Evolutionary conservation across 2,888 invertebrate genomes (phyloP).

Genomic region (Hydrotaea diabolus): DNA sequence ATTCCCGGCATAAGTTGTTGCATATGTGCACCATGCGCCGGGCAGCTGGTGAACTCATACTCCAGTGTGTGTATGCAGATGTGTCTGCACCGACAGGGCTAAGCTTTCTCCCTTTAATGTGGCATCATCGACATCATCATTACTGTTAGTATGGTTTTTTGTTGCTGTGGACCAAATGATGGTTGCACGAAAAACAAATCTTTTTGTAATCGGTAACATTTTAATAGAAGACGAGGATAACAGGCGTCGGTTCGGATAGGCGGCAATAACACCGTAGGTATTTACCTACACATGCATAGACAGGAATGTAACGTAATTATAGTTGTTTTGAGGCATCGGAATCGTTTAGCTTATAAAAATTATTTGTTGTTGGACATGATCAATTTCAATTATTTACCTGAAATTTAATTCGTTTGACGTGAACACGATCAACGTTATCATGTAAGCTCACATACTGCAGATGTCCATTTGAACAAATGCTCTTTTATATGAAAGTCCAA

Average conservation of each 20-base stretch:
- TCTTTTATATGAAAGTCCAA: too few species aligned
- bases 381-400: background rate
- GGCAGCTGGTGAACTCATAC: background rate
- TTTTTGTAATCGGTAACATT: slow-evolving; percentile 66
- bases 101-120: slow-evolving; percentile 49
- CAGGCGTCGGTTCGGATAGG: background rate
- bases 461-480: too few species aligned
- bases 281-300: background rate
- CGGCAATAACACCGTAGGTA: background rate
- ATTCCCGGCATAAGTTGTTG: slow-evolving; percentile 19
- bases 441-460: too few species aligned
- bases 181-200: slow-evolving; percentile 77
- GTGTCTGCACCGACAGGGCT: background rate
- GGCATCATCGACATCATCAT: slow-evolving; percentile 42
- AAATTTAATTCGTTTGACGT: too few species aligned
- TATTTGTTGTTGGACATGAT: background rate
- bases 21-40: background rate
- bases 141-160: slow-evolving; percentile 19
- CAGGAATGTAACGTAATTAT: slow-evolving; percentile 8
- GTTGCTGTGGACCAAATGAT: slow-evolving; percentile 71
- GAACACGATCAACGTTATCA: too few species aligned
- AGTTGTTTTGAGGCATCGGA: slow-evolving; percentile 10
- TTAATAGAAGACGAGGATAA: slow-evolving; percentile 42
- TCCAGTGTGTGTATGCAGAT: slow-evolving; percentile 18
- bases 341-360: slow-evolving; percentile 20